phyloP scores from a whole-genome alignment of 2,797 vertebrate species.

The Anomalospiza imberbis region DNA sequence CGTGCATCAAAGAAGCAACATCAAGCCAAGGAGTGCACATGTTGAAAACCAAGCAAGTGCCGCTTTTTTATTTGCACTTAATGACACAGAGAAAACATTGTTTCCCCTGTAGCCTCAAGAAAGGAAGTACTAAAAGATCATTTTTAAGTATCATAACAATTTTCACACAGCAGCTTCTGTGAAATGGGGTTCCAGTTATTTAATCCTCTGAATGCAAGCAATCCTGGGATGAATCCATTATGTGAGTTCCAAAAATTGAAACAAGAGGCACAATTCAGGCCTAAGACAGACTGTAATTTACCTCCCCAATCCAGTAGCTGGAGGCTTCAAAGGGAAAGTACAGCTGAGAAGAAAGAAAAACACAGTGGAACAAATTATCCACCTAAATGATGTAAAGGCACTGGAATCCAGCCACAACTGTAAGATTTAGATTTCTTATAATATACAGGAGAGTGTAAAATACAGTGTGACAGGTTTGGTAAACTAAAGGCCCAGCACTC shows the following conservation, averaged over 20 bases:
- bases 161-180: constrained; percentile 36
- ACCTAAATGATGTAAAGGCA: constrained; percentile 48
- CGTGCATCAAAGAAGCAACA: not conserved
- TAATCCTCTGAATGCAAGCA: not conserved
- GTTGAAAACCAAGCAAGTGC: not conserved
- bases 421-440: not conserved
- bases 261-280: constrained; percentile 34
- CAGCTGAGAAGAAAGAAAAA: constrained; percentile 53
- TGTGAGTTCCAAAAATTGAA: constrained; percentile 35
- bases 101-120: not conserved
- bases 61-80: not conserved
- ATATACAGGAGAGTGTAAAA: constrained; percentile 33
- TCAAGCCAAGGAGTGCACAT: not conserved
- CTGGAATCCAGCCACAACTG: constrained; percentile 41
- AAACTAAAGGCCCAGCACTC: not conserved
- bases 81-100: not conserved
- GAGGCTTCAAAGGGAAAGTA: constrained; percentile 52
- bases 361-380: constrained; percentile 48
- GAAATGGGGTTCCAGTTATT: not conserved
- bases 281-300: constrained; percentile 21
- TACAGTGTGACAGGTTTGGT: constrained; percentile 17
- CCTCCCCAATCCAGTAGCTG: constrained; percentile 41
- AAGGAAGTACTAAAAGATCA: constrained; percentile 31
- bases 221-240: not conserved
- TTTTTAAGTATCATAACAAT: constrained; percentile 12